Conservation (phyloP, 2,797 vertebrate genomes). For the Pagetopsis macropterus region DNA sequence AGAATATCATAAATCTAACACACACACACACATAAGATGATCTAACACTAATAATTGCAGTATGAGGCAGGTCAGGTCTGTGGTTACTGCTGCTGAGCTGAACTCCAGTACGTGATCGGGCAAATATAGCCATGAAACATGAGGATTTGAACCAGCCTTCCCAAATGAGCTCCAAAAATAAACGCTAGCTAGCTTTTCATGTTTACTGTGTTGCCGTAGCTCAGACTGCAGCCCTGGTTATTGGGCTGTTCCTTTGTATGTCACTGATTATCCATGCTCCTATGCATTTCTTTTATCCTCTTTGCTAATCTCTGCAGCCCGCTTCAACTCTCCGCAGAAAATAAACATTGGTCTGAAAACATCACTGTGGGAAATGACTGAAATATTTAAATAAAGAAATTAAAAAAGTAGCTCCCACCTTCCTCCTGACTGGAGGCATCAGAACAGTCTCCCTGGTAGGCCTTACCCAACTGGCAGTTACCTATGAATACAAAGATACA, state of each 20-base stretch:
- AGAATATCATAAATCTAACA: neutral
- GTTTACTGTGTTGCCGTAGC: slow-evolving; percentile 8
- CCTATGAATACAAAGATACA: slow-evolving; percentile 72
- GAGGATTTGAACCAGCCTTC: slow-evolving; percentile 57
- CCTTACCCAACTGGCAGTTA: slow-evolving; percentile 86
- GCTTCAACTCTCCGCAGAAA: neutral
- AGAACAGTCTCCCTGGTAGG: slow-evolving; percentile 90
- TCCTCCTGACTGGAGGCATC: slow-evolving; percentile 96
- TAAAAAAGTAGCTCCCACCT: slow-evolving; percentile 77
- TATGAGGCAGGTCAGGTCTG: neutral
- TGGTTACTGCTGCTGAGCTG: slow-evolving; percentile 10
- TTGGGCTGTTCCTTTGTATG: slow-evolving; percentile 10
- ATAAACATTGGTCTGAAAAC: neutral
- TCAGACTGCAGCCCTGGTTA: neutral
- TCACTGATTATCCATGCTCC: slow-evolving; percentile 3
- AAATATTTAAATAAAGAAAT: neutral
- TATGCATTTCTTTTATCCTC: slow-evolving; percentile 10
- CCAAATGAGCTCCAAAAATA: slow-evolving; percentile 53
- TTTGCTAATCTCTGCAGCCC: neutral
- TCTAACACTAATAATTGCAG: neutral
- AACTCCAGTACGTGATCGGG: slow-evolving; percentile 26
- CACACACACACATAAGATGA: neutral
- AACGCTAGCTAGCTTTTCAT: slow-evolving; percentile 32
- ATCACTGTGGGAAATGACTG: neutral
- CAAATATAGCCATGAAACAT: slow-evolving; percentile 66